These are phyloP conservation scores for Rhyzopertha dominica DNA, from an alignment of 1,140 invertebrate genomes.

Conservation along the genomic window DNA sequence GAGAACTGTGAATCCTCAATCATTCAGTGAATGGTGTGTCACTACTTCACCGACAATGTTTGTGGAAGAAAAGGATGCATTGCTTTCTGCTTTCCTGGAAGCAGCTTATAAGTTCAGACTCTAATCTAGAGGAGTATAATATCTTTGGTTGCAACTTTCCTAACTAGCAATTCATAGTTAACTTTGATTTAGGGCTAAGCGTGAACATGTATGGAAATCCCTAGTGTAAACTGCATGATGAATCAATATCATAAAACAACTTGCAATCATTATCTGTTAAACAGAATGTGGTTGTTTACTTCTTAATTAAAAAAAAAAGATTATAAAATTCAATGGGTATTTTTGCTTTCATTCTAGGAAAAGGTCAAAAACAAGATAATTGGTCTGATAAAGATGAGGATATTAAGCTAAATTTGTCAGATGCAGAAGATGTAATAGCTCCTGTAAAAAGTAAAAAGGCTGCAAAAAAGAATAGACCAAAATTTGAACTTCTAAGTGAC, in stretches of 20 bases:
- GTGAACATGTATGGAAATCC: slow-evolving; percentile 30
- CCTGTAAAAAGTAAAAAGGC: neutral
- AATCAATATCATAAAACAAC: slow-evolving; percentile 4
- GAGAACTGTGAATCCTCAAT: no score
- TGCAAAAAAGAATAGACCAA: slow-evolving; percentile 17
- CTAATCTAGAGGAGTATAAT: no score
- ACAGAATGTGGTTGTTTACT: slow-evolving; percentile 7
- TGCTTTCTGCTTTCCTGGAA: no score
- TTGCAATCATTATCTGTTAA: neutral
- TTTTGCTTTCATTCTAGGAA: slow-evolving; percentile 42
- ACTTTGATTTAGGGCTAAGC: no score
- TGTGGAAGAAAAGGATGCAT: no score
- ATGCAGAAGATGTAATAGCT: slow-evolving; percentile 26
- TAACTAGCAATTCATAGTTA: no score
- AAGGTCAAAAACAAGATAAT: slow-evolving; percentile 50
- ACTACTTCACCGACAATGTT: no score
- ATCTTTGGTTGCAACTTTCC: no score
- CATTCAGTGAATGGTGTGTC: no score
- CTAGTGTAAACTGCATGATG: neutral
- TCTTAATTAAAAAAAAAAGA: slow-evolving; percentile 8
- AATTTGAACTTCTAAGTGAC: slow-evolving; percentile 20
- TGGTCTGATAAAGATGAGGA: slow-evolving; percentile 49
- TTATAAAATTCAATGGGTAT: neutral
- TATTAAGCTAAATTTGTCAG: slow-evolving; percentile 46
- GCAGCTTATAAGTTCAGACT: no score